Base-by-base conservation (phyloP, 2,888 invertebrate genomes). In the Eilema caniola region DNA sequence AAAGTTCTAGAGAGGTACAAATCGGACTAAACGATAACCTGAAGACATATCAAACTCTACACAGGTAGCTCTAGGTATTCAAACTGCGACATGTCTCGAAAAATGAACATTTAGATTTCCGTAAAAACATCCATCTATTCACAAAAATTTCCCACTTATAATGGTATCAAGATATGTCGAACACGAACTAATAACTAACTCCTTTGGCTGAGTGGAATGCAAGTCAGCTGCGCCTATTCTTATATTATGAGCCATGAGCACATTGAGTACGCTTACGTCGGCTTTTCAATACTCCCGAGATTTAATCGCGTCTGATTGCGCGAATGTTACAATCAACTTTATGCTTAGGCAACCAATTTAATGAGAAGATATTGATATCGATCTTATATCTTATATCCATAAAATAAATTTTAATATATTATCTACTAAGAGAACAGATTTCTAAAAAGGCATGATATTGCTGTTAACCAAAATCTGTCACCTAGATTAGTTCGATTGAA, bases 221-320 rank as follows among this genome's bases (percentile, higher is more conserved):
- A 60, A 57, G 66, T 61, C 73, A 80, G 69, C 71, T 79, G 79
- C 80, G 82, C 84, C 86, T 80, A 72, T 67, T 69, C 64, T 66
- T 57, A 66, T 79, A 70, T 71, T 66, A 33, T 56, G 67, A 74
- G 84, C 80, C 81, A 84, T 78, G 70, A 75, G 73, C 62, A 70
- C 78, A 72, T 20, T 78, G 70, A 75, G 73, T 62, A 70, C 78
- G 73, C 47, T 47, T 20, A 47, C 47, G 47, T 20, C 47, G 78
- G 76, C 79, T 77, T 78, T 78, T 79, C 72, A 75, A 77, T 80
- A 72, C 80, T 76, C 78, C 75, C 24, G 75, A 73, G 77, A 77
- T 72, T 76, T 84, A 84, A 83, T 83, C 83, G 79, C 67, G 71
- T 73, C 67, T 78, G 76, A 85, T 83, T 74, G 80, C 73, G 61